phyloP scores from a whole-genome alignment of 2,113 vertebrate genomes.

The Nestor notabilis region DNA sequence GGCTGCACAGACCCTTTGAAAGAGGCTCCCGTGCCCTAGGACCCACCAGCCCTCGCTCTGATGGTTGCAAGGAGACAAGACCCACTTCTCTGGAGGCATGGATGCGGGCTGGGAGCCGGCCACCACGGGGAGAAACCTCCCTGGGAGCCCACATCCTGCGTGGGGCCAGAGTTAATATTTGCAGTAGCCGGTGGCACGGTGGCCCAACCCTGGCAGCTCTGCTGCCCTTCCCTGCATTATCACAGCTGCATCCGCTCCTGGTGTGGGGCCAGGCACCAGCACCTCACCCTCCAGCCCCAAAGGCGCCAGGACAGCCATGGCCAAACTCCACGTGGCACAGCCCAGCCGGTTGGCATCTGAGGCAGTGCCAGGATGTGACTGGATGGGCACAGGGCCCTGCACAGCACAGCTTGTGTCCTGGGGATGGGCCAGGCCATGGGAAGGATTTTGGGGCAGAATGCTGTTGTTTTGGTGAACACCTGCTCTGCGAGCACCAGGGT shows the following conservation, averaged over 20 bases:
- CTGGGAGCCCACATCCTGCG: neutral
- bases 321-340: neutral
- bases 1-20: neutral
- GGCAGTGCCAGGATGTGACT: neutral
- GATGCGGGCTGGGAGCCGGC: neutral
- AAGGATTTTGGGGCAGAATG: neutral
- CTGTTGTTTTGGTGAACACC: neutral
- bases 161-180: neutral
- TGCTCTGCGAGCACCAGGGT: neutral
- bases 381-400: neutral
- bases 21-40: neutral
- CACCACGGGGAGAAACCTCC: neutral
- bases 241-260: neutral
- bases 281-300: rapidly evolving
- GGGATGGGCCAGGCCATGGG: neutral
- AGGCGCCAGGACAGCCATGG: neutral
- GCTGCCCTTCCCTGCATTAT: neutral
- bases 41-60: neutral
- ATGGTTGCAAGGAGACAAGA: neutral
- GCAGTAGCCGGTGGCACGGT: neutral
- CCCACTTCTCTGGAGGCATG: neutral
- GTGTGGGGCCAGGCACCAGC: neutral
- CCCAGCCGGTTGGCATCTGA: neutral
- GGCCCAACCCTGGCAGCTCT: neutral
- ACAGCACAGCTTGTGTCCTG: rapidly evolving